Evolutionary conservation across 64 coral and sea anemone species (phyloP).

Genomic region (Pocillopora verrucosa): DNA sequence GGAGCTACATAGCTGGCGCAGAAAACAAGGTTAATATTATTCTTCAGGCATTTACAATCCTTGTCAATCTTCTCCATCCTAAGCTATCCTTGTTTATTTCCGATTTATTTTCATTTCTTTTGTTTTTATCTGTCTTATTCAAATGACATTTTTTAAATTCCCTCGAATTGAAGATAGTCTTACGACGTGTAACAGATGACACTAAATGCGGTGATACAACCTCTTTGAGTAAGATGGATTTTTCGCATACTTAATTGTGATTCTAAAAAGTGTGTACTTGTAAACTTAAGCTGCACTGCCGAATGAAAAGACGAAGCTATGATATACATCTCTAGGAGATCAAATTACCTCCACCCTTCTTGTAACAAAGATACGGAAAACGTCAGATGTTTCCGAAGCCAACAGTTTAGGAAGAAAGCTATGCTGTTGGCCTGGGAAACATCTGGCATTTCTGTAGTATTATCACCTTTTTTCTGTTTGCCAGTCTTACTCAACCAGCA

Average conservation of each 20-base stretch:
- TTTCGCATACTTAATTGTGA: slow-evolving; percentile 8
- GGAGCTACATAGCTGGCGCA: too few relatives aligned
- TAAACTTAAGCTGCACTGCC: neutral
- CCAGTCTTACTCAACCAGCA: too few relatives aligned
- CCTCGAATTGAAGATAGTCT: too few relatives aligned
- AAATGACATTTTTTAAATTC: too few relatives aligned
- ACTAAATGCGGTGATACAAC: neutral
- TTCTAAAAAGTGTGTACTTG: neutral
- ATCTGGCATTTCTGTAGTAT: too few relatives aligned
- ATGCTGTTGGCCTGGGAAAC: neutral
- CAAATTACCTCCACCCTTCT: slow-evolving; percentile 72
- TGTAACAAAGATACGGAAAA: slow-evolving; percentile 71
- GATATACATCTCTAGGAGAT: neutral
- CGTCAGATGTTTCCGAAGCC: slow-evolving; percentile 69
- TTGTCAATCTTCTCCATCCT: too few relatives aligned
- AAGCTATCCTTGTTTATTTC: too few relatives aligned
- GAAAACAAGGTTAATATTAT: too few relatives aligned
- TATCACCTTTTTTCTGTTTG: too few relatives aligned
- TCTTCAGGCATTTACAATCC: too few relatives aligned
- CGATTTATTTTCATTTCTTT: too few relatives aligned
- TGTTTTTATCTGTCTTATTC: too few relatives aligned
- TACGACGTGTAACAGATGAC: neutral
- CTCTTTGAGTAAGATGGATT: neutral
- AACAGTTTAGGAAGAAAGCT: slow-evolving; percentile 45
- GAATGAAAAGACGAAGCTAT: neutral